A percentile compares a stretch with the other conserved stretches of the same genome.
phyloP scores from a whole-genome alignment of 2,888 invertebrate genomes.

The Pyrgus malvae region DNA sequence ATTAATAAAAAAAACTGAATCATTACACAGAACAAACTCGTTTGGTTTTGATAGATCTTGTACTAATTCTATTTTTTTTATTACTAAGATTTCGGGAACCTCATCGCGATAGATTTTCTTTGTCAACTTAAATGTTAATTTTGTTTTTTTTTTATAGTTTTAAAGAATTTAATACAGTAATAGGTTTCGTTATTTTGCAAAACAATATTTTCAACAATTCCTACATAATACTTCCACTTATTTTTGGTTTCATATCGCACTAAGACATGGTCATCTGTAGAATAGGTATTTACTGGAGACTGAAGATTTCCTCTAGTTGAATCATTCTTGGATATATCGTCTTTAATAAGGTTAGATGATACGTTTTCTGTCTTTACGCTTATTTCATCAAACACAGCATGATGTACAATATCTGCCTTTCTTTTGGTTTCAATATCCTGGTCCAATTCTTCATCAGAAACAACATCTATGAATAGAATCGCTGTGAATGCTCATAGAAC shows the following conservation, averaged over 20 bases:
- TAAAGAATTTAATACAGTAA: slow-evolving; percentile 23
- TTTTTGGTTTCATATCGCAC: not conserved
- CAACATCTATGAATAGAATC: not conserved
- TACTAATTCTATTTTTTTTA: slow-evolving; percentile 24
- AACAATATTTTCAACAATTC: slow-evolving; percentile 12
- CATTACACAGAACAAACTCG: no score
- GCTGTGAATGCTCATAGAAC: not conserved
- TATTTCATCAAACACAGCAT: not conserved
- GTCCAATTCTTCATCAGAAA: no score
- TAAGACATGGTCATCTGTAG: not conserved
- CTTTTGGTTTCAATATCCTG: no score
- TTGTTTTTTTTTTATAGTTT: slow-evolving; percentile 28
- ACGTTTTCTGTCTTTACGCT: no score
- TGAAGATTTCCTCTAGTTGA: slow-evolving; percentile 1
- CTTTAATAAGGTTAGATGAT: not conserved
- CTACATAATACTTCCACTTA: slow-evolving; percentile 25
- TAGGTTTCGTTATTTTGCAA: slow-evolving; percentile 10
- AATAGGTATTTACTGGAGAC: slow-evolving; percentile 10
- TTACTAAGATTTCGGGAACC: slow-evolving; percentile 14
- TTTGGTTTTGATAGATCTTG: no score
- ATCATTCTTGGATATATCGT: not conserved
- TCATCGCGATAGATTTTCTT: slow-evolving; percentile 24
- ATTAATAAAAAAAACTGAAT: no score
- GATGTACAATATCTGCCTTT: not conserved
- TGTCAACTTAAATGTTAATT: slow-evolving; percentile 22